These are phyloP conservation scores for Oscheius sp. DNA, from an alignment of 2,888 invertebrate genomes.

Conservation along the genomic window DNA sequence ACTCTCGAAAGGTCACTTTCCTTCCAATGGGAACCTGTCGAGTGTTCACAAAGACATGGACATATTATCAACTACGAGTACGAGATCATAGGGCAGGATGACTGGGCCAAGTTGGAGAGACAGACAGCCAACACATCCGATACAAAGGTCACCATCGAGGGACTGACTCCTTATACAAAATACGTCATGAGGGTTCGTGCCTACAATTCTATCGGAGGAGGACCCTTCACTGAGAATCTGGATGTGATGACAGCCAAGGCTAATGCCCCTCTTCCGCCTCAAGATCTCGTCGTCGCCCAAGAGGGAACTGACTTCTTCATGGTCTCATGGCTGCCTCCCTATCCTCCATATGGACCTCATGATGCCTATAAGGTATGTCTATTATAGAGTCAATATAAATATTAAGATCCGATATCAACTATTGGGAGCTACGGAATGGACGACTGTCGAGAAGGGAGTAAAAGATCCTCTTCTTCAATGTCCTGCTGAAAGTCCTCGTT, in stretches of 20 bases:
- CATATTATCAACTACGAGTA: conserved; percentile 70
- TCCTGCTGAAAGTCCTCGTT: conserved; percentile 62
- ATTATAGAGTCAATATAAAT: neutral
- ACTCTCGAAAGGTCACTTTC: conserved; percentile 63
- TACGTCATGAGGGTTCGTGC: conserved; percentile 69
- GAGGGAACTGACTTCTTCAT: conserved; percentile 69
- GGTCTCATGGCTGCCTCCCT: conserved; percentile 70
- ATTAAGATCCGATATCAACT: conserved; percentile 59
- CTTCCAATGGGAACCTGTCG: conserved; percentile 66
- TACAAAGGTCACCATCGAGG: conserved; percentile 65
- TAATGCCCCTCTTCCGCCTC: conserved; percentile 69
- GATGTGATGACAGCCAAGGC: conserved; percentile 70
- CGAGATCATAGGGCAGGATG: conserved; percentile 70
- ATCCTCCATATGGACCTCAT: conserved; percentile 70
- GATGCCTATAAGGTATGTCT: conserved; percentile 61
- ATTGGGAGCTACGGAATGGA: conserved; percentile 61
- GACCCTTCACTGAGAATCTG: conserved; percentile 70
- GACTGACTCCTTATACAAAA: conserved; percentile 70
- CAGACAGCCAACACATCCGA: conserved; percentile 70
- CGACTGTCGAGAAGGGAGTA: conserved; percentile 58
- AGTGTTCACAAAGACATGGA: conserved; percentile 70
- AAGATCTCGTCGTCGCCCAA: conserved; percentile 68
- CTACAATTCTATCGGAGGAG: conserved; percentile 70
- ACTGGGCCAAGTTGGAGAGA: conserved; percentile 70
- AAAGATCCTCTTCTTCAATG: conserved; percentile 63